Evolutionary conservation across 2,797 vertebrate genomes (phyloP), one percentile per base, ranked within the genome.

Genomic region (Rhinoraja longicauda): DNA sequence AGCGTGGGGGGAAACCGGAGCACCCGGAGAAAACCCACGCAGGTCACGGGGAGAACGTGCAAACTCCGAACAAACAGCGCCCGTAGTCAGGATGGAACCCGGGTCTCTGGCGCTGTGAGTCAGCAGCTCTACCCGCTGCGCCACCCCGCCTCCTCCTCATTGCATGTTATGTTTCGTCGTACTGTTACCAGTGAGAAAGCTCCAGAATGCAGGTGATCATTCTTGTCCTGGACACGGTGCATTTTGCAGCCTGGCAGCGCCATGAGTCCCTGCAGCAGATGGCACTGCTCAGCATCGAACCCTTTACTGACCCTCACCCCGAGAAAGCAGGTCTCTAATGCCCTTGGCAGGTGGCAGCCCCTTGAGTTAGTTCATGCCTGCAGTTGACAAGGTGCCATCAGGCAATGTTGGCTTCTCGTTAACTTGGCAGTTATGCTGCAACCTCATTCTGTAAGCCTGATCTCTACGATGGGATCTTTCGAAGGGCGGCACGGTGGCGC

Each of bases 381-480:
- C 84, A 88, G 59, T 19, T 88, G 62, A 62, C n/a, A 88, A 62
- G 82, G 62, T 86, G 10, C 29, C 82, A 86, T 67, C 84, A 67
- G 5, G 19, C 59, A 21, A 21, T 21, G 59, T 17, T 36, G 6
- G 26, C n/a, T 62, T 17, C 32, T 88, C 59, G 64, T 88, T 36
- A 5, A n/a, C 62, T 32, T 88, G 59, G 84, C 84, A 88, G 59
- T 32, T 19, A 64, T 36, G 59, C 67, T 8, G 67, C 62, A 64
- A 36, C 29, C 59, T 36, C 5, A 21, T n/a, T n/a, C n/a, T n/a
- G n/a, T 64, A 36, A 88, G 17, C 59, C 32, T 64, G 59, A 36
- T 29, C 36, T 36, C 62, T 17, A 8, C 36, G n/a, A 88, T 64
- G 32, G 84, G n/a, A 59, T 84, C 24, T 59, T 12, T 59, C 26